Evolutionary conservation across 2,888 invertebrate genomes (phyloP).

Genomic region (Oscheius onirici): DNA sequence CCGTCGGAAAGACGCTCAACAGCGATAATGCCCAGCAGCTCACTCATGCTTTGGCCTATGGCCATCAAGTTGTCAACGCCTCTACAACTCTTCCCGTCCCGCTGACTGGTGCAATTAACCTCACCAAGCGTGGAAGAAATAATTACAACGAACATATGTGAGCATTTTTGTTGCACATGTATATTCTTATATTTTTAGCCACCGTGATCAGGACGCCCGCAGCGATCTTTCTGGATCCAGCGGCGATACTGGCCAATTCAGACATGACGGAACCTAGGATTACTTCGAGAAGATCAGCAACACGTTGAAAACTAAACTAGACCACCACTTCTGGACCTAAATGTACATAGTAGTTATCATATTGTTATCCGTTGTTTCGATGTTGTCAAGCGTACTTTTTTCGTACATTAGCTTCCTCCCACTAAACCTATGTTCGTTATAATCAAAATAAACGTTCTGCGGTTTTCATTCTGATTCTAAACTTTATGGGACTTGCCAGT

Average conservation of each 20-base stretch:
- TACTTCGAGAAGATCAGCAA: slow-evolving; percentile 17
- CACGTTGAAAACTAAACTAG: not conserved
- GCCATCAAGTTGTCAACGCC: slow-evolving; percentile 38
- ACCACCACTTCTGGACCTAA: slow-evolving; percentile 33
- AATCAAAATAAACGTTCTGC: no score
- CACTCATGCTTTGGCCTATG: slow-evolving; percentile 42
- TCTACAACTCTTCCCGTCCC: slow-evolving; percentile 40
- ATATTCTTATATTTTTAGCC: not conserved
- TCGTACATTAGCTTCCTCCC: no score
- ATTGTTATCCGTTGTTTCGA: not conserved
- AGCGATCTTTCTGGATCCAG: slow-evolving; percentile 13
- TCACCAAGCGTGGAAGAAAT: slow-evolving; percentile 53
- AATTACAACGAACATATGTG: slow-evolving; percentile 44
- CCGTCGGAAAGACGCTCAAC: slow-evolving; percentile 21
- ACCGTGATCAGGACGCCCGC: slow-evolving; percentile 3
- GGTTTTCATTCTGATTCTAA: no score
- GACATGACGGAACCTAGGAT: slow-evolving; percentile 8
- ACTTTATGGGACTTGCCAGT: no score
- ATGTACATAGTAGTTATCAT: no score
- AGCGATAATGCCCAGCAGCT: slow-evolving; percentile 34
- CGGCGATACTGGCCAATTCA: slow-evolving; percentile 11
- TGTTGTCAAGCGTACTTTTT: no score
- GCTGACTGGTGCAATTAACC: slow-evolving; percentile 48
- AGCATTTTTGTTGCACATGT: not conserved
- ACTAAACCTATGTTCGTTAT: no score